Percentiles rank a stretch among this genome's conserved stretches.
Conservation (phyloP, 2,113 vertebrate species). For the Oreocharis arfaki region DNA sequence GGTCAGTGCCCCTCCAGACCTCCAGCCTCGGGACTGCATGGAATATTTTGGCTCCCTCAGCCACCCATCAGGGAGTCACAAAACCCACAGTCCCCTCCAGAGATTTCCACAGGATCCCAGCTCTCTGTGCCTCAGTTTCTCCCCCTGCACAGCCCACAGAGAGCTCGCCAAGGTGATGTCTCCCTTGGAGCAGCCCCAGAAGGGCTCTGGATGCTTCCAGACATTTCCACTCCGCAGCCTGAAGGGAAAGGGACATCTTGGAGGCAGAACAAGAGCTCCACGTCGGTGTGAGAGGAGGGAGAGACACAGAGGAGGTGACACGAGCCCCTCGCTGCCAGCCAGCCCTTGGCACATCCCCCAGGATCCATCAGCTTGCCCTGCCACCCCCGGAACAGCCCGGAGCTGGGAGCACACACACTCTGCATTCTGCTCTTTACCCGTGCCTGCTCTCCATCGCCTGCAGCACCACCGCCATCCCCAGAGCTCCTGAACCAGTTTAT, state of each 20-base stretch:
- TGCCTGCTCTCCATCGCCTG: neutral
- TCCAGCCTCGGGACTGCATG: neutral
- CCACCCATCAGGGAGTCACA: neutral
- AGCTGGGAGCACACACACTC: neutral
- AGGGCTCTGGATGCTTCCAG: neutral
- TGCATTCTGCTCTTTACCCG: neutral
- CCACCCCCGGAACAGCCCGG: neutral
- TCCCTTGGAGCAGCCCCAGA: neutral
- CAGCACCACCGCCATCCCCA: constrained; percentile 17
- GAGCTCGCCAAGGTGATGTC: accelerated
- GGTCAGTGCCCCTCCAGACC: neutral
- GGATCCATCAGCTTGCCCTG: neutral
- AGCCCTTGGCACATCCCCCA: neutral
- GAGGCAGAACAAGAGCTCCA: neutral
- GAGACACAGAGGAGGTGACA: neutral
- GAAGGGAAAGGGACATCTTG: neutral
- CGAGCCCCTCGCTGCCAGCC: neutral
- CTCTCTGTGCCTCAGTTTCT: neutral
- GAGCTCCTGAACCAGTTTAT: constrained; percentile 36
- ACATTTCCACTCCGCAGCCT: neutral
- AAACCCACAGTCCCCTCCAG: neutral
- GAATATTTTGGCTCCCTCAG: neutral
- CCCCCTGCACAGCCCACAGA: neutral
- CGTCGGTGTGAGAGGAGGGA: neutral
- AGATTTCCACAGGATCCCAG: neutral